phyloP scores from a whole-genome alignment of 1,140 invertebrate species.

The Drosophila fuyamai region DNA sequence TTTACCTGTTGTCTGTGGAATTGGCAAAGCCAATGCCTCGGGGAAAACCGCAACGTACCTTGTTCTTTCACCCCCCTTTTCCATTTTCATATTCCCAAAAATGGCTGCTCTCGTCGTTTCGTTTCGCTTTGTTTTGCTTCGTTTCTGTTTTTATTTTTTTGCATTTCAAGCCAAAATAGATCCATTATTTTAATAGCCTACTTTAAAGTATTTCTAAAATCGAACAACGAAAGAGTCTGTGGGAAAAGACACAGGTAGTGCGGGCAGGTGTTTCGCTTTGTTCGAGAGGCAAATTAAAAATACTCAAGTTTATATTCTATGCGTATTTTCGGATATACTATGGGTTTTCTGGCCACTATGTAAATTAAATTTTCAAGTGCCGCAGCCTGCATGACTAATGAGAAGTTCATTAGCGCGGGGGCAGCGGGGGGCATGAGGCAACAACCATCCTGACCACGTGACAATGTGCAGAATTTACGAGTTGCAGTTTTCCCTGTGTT shows the following conservation, averaged over 20 bases:
- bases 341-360: conserved; percentile 8
- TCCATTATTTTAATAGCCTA: conserved; percentile 81
- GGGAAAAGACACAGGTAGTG: conserved; percentile 1
- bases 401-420: conserved; percentile 63
- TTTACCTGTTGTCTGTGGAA: conserved; percentile 41
- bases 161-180: conserved; percentile 69
- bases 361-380: conserved; percentile 56
- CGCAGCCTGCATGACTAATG: conserved; percentile 60
- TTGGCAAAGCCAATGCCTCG: conserved; percentile 19
- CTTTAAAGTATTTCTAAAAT: conserved; percentile 79
- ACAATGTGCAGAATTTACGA: conserved; percentile 59
- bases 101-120: conserved; percentile 54
- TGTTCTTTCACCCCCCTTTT: not conserved
- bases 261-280: conserved; percentile 36
- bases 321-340: conserved; percentile 7
- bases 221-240: conserved; percentile 29
- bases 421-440: not conserved
- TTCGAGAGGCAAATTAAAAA: conserved; percentile 38
- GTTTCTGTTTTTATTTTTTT: conserved; percentile 18
- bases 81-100: conserved; percentile 39
- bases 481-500: conserved; percentile 25
- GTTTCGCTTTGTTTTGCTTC: conserved; percentile 28
- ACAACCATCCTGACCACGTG: conserved; percentile 37
- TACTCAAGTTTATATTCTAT: conserved; percentile 31
- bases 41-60: conserved; percentile 28